Percentiles rank a stretch among this genome's conserved stretches.
These are phyloP conservation scores for Ecdyonurus torrentis DNA, from an alignment of 2,888 invertebrate species.

Conservation along the genomic window DNA sequence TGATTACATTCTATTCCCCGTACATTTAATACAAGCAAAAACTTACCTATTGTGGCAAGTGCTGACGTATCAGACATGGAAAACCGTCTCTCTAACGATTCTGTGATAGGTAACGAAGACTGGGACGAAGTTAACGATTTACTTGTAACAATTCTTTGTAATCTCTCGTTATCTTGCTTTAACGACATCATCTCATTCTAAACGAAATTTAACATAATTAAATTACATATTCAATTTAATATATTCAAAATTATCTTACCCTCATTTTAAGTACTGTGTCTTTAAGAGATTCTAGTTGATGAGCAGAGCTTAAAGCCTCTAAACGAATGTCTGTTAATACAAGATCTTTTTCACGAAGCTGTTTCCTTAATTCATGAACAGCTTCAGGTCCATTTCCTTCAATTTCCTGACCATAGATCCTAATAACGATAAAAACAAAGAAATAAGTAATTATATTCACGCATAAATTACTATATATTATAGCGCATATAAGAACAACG, in stretches of 20 bases:
- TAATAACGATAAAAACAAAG: no score
- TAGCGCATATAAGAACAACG: neutral
- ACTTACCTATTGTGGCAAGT: neutral
- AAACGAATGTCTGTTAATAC: slow-evolving; percentile 90
- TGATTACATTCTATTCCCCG: no score
- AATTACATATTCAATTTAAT: neutral
- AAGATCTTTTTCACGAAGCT: slow-evolving; percentile 88
- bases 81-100: neutral
- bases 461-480: neutral
- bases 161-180: slow-evolving; percentile 90
- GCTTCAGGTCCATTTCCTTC: slow-evolving; percentile 19
- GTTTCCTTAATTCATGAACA: slow-evolving; percentile 73
- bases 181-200: slow-evolving; percentile 92
- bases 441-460: neutral
- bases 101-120: slow-evolving; percentile 25
- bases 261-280: slow-evolving; percentile 96
- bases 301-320: slow-evolving; percentile 92
- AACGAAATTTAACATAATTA: slow-evolving; percentile 13
- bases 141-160: slow-evolving; percentile 65
- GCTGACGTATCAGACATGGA: neutral
- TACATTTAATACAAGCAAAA: no score
- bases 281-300: slow-evolving; percentile 88
- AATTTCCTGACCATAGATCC: slow-evolving; percentile 11
- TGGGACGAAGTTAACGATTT: slow-evolving; percentile 36
- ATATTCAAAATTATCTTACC: slow-evolving; percentile 32